These are phyloP conservation scores for Hippolais icterina DNA, from an alignment of 2,113 vertebrate genomes.

Conservation along the genomic window DNA sequence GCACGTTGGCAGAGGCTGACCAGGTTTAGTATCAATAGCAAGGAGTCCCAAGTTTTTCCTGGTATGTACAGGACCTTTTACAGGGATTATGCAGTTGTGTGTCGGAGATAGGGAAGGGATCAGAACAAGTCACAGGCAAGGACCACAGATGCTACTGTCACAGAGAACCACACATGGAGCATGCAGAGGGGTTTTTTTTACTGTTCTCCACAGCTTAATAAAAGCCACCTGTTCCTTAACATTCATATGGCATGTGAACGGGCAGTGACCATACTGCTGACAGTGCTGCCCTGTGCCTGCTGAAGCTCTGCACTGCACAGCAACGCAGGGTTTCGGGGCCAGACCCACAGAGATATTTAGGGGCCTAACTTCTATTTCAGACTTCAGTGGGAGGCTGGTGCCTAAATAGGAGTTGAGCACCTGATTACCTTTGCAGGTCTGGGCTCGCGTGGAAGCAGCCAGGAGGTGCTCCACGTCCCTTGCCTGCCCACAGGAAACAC, in stretches of 20 bases:
- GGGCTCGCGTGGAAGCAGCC: neutral
- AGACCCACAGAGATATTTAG: conserved; percentile 59
- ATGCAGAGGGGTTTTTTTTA: neutral
- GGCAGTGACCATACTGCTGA: neutral
- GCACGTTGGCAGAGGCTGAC: neutral
- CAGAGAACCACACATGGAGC: neutral
- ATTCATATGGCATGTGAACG: neutral
- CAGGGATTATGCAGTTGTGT: accelerated
- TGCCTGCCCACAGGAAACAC: neutral
- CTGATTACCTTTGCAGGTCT: conserved; percentile 63
- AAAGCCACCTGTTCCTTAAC: neutral
- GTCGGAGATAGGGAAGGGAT: neutral
- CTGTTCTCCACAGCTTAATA: neutral
- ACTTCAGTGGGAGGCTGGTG: conserved; percentile 38
- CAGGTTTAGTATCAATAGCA: neutral
- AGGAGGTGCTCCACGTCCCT: neutral
- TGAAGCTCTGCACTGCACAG: neutral
- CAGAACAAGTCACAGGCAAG: neutral
- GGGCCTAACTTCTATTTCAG: conserved; percentile 61
- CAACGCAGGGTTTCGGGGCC: neutral
- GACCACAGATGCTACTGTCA: accelerated
- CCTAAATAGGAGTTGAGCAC: conserved; percentile 59
- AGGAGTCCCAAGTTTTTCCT: neutral
- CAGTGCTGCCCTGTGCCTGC: neutral
- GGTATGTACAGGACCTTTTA: neutral